phyloP scores from a whole-genome alignment of 2,797 vertebrate species.

The Serranus cabrilla region DNA sequence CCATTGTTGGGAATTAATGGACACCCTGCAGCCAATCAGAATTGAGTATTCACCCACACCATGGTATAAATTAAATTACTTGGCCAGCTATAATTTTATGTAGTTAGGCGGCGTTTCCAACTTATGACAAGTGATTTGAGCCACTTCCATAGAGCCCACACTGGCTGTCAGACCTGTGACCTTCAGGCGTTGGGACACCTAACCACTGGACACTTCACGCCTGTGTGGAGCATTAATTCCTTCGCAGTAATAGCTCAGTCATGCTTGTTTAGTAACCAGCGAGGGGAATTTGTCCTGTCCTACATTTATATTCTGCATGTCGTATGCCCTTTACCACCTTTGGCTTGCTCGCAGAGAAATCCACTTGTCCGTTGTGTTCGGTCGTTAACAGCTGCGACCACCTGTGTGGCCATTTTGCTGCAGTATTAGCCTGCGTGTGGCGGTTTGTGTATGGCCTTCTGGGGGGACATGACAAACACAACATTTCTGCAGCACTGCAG shows the following conservation, averaged over 20 bases:
- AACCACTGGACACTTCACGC: constrained; percentile 26
- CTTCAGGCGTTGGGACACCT: constrained; percentile 52
- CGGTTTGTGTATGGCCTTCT: constrained; percentile 15
- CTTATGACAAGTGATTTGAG: constrained; percentile 21
- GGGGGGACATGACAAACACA: constrained; percentile 9
- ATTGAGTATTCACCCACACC: too few species aligned
- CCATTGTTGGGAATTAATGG: too few species aligned
- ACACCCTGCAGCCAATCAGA: too few species aligned
- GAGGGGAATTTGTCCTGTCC: constrained; percentile 51
- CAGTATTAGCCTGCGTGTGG: constrained; percentile 48
- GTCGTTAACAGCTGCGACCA: constrained; percentile 74
- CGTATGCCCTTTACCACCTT: constrained; percentile 73
- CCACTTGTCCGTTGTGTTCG: constrained; percentile 64
- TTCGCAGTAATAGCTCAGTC: constrained; percentile 61
- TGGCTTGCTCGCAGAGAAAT: constrained; percentile 51
- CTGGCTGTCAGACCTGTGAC: constrained; percentile 46
- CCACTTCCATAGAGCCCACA: constrained; percentile 10
- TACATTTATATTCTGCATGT: constrained; percentile 72
- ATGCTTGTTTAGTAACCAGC: constrained; percentile 70
- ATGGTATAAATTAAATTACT: too few species aligned
- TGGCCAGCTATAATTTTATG: background rate
- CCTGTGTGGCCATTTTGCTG: constrained; percentile 77
- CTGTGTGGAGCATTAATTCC: constrained; percentile 55
- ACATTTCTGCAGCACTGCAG: constrained; percentile 47
- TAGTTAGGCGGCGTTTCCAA: constrained; percentile 1